These are phyloP conservation scores for Orbicella faveolata DNA, from an alignment of 64 coral and sea anemone genomes.

Conservation along the genomic window DNA sequence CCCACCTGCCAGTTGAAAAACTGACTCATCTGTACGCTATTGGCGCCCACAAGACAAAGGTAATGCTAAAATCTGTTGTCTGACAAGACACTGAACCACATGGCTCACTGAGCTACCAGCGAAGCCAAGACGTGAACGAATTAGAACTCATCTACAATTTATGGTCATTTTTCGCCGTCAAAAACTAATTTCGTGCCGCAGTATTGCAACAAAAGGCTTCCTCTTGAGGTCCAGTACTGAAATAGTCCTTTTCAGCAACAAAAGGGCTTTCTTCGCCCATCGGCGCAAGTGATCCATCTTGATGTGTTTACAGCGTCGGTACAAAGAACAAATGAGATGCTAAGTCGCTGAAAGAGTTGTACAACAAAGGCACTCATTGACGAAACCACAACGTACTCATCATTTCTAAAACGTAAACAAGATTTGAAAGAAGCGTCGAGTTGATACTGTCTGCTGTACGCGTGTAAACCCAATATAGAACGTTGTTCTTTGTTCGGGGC, in stretches of 20 bases:
- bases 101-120: background rate
- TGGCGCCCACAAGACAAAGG: background rate
- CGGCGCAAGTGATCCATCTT: background rate
- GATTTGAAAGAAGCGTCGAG: background rate
- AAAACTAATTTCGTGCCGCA: background rate
- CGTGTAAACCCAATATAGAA: background rate
- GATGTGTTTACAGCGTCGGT: background rate
- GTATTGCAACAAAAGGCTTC: background rate
- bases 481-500: background rate
- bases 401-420: constrained; percentile 6
- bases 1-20: constrained; percentile 15
- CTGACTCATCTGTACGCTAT: background rate
- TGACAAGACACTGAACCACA: background rate
- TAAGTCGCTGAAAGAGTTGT: background rate
- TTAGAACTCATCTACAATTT: background rate
- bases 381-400: constrained; percentile 19
- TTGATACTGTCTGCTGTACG: background rate
- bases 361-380: constrained; percentile 13
- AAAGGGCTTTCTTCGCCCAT: background rate
- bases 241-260: background rate
- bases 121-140: background rate
- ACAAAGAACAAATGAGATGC: background rate
- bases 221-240: background rate
- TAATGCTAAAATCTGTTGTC: background rate
- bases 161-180: background rate